Conservation (phyloP, 1,140 invertebrate species). For the Trachymyrmex cornetzi region DNA sequence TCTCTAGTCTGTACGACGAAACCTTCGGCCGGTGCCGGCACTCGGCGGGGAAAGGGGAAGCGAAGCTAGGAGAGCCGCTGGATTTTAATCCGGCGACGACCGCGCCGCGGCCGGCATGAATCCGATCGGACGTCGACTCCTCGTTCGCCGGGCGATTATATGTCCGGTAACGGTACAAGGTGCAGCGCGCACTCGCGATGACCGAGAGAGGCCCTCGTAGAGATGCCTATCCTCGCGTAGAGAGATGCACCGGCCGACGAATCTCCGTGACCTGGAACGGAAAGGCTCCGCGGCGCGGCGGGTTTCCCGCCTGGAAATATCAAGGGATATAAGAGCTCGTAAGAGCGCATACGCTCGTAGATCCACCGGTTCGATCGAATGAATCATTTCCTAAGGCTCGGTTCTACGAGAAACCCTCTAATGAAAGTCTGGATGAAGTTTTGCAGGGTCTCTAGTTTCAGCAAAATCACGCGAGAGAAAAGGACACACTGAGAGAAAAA, state of each 20-base stretch:
- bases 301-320: neutral
- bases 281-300: slow-evolving; percentile 37
- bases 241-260: slow-evolving; percentile 51
- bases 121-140: slow-evolving; percentile 66
- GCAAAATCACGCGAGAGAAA: too few species aligned
- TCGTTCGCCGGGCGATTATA: slow-evolving; percentile 66
- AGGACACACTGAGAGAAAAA: too few species aligned
- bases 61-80: neutral
- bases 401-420: too few species aligned
- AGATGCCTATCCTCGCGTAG: slow-evolving; percentile 66
- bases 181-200: slow-evolving; percentile 69
- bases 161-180: slow-evolving; percentile 73
- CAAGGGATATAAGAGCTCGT: neutral
- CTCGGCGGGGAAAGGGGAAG: too few species aligned
- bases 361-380: neutral
- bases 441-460: too few species aligned
- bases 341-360: neutral
- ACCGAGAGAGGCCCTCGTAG: slow-evolving; percentile 60
- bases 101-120: slow-evolving; percentile 66
- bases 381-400: neutral
- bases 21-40: slow-evolving; percentile 22
- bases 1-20: neutral
- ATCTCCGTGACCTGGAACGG: slow-evolving; percentile 76
- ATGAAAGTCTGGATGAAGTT: too few species aligned
- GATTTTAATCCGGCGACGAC: slow-evolving; percentile 56